These are phyloP conservation scores for Poecilia picta DNA, from an alignment of 2,797 vertebrate species.

Conservation along the genomic window DNA sequence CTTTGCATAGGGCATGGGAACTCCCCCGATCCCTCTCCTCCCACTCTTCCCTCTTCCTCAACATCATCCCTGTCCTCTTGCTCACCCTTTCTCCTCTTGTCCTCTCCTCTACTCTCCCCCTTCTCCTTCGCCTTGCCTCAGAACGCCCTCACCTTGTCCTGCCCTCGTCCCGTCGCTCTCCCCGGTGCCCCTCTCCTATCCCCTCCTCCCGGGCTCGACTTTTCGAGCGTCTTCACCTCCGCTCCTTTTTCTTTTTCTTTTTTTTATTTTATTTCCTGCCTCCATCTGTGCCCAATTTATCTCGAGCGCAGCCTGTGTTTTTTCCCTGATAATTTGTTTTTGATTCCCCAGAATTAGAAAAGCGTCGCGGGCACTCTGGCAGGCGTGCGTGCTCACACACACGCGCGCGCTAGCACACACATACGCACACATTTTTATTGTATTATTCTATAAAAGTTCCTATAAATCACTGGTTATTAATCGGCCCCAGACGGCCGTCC, in stretches of 20 bases:
- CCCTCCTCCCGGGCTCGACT: slow-evolving; percentile 37
- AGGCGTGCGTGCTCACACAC: slow-evolving; percentile 49
- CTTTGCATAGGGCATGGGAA: slow-evolving; percentile 85
- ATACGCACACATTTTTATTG: slow-evolving; percentile 88
- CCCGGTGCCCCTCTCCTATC: slow-evolving; percentile 48
- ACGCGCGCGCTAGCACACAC: slow-evolving; percentile 53
- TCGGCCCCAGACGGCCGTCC: slow-evolving; percentile 87
- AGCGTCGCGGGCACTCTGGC: slow-evolving; percentile 87
- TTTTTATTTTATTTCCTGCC: slow-evolving; percentile 78
- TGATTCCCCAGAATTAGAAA: slow-evolving; percentile 97
- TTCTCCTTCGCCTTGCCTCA: slow-evolving; percentile 52
- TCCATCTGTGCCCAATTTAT: slow-evolving; percentile 98
- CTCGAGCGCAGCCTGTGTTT: slow-evolving; percentile 83
- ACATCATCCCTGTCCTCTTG: slow-evolving; percentile 71
- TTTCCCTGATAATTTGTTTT: slow-evolving; percentile 95
- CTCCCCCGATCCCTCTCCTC: slow-evolving; percentile 79
- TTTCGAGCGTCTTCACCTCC: slow-evolving; percentile 60
- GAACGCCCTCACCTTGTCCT: slow-evolving; percentile 54
- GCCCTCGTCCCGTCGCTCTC: slow-evolving; percentile 61
- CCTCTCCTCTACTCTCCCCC: slow-evolving; percentile 23
- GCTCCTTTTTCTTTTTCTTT: slow-evolving; percentile 7
- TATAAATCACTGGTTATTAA: slow-evolving; percentile 99
- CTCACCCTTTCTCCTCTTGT: slow-evolving; percentile 67
- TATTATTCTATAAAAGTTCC: slow-evolving; percentile 99
- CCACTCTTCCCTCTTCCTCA: slow-evolving; percentile 70